phyloP scores from a whole-genome alignment of 1,140 invertebrate species.

The Drosophila albomicans region DNA sequence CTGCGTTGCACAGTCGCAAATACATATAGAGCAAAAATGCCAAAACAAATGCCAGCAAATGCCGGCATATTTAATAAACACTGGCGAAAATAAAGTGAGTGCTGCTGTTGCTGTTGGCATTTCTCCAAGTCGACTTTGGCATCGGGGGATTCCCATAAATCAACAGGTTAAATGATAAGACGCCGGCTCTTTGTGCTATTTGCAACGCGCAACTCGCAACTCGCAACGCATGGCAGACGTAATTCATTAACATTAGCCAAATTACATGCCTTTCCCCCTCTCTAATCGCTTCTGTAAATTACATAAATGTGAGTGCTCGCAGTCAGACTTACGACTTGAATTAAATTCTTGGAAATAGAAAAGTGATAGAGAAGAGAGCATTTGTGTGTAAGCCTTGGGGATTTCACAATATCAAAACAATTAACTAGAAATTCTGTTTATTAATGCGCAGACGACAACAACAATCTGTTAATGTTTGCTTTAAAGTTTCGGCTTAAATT shows the following conservation, averaged over 20 bases:
- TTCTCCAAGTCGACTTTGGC: conserved; percentile 14
- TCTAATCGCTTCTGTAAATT: conserved; percentile 12
- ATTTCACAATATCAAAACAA: conserved; percentile 4
- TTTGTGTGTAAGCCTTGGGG: background rate
- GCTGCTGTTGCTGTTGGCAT: conserved; percentile 10
- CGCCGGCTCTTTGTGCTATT: conserved; percentile 21
- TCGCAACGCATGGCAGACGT: conserved; percentile 36
- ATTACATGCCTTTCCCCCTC: conserved; percentile 26
- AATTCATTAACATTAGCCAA: conserved; percentile 60
- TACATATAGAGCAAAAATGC: conserved; percentile 36
- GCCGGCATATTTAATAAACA: conserved; percentile 78
- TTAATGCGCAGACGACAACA: background rate
- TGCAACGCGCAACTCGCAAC: background rate
- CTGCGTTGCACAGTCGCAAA: conserved; percentile 21
- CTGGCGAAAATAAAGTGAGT: conserved; percentile 72
- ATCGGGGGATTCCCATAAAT: conserved; percentile 38
- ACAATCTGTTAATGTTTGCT: background rate
- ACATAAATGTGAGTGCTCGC: conserved; percentile 23
- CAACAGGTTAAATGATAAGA: conserved; percentile 59
- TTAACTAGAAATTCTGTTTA: background rate
- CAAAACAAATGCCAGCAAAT: conserved; percentile 55
- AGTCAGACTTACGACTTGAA: background rate
- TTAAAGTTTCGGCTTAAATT: background rate
- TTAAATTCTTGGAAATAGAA: background rate
- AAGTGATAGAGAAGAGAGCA: background rate